A percentile compares a stretch with the other conserved stretches of the same genome.
Conservation (phyloP, 2,888 invertebrate genomes). For the Mactromeris polynyma region DNA sequence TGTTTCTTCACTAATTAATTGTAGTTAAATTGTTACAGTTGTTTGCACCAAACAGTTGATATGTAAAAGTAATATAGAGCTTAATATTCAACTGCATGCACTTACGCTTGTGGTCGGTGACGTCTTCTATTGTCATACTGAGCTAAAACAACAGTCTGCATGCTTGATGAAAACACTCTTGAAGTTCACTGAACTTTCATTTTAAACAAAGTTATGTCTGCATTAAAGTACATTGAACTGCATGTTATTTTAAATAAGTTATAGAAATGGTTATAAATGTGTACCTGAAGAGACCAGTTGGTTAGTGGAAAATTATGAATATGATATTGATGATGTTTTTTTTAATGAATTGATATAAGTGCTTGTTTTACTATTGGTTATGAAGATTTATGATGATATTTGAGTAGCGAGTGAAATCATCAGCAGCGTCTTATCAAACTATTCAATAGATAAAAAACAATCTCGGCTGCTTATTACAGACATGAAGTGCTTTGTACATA, state of each 20-base stretch:
- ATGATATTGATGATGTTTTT: background rate
- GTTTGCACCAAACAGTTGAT: too few relatives aligned
- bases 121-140: too few relatives aligned
- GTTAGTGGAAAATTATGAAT: background rate
- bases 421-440: background rate
- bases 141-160: too few relatives aligned
- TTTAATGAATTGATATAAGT: background rate
- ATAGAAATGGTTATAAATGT: background rate
- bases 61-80: too few relatives aligned
- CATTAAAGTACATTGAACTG: too few relatives aligned
- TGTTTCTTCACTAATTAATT: too few relatives aligned
- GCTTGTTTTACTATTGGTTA: background rate
- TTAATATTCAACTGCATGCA: too few relatives aligned
- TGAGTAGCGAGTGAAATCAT: background rate
- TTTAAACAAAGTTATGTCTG: too few relatives aligned
- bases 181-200: too few relatives aligned
- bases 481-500: slow-evolving; percentile 27
- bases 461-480: background rate
- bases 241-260: background rate
- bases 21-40: too few relatives aligned
- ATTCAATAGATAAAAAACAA: background rate
- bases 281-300: background rate
- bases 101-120: too few relatives aligned
- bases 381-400: background rate
- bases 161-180: too few relatives aligned